These are phyloP conservation scores for Picus viridis DNA, from an alignment of 2,797 vertebrate genomes.

Conservation along the genomic window DNA sequence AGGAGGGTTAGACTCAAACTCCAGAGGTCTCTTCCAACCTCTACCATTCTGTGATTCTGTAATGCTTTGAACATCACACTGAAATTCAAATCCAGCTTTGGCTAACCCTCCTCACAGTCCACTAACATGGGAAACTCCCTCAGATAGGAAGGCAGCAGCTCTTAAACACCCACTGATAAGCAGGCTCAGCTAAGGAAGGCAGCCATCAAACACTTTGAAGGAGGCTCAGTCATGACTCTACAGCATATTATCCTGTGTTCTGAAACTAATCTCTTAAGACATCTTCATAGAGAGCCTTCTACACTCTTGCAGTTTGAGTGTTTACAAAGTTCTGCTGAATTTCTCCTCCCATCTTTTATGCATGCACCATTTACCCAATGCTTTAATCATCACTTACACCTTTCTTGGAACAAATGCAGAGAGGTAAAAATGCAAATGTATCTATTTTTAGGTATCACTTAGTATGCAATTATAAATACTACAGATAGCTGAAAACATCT, in stretches of 20 bases:
- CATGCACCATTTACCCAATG: not conserved
- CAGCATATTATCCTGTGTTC: not conserved
- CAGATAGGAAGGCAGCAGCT: not conserved
- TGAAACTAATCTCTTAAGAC: not conserved
- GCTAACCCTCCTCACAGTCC: not conserved
- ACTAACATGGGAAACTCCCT: not conserved
- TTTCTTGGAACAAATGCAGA: not conserved
- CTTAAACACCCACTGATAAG: not conserved
- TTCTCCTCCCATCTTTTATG: not conserved
- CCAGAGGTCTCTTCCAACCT: too few relatives aligned
- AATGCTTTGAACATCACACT: not conserved
- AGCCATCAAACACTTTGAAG: not conserved
- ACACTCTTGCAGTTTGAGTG: not conserved
- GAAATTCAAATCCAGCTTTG: not conserved
- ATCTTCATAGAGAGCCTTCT: not conserved
- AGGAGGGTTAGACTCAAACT: too few relatives aligned
- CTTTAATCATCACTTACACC: not conserved
- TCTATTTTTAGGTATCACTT: not conserved
- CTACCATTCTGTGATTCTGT: not conserved
- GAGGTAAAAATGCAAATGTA: not conserved
- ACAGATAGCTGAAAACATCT: accelerated
- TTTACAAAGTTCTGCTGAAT: not conserved
- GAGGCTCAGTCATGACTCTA: not conserved
- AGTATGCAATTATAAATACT: not conserved
- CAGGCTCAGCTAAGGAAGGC: not conserved